These are phyloP conservation scores for Leptosomus discolor DNA, from an alignment of 2,113 vertebrate species.

Conservation along the genomic window DNA sequence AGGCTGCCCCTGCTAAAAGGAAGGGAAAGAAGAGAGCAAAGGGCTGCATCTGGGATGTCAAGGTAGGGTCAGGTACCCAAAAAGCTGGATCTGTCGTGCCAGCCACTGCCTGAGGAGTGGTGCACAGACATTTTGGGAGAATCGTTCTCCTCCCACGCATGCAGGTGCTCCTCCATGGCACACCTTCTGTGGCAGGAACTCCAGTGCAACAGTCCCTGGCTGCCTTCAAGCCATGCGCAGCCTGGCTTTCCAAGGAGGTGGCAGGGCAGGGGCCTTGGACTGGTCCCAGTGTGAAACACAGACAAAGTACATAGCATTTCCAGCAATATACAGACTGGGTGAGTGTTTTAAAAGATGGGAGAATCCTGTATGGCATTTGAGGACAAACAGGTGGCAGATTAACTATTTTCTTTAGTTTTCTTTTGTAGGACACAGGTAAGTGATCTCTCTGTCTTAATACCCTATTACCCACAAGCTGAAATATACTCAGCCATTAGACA, in stretches of 20 bases:
- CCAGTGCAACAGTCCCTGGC: accelerated
- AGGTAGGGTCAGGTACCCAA: not conserved
- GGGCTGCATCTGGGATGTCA: not conserved
- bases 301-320: not conserved
- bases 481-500: not conserved
- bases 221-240: not conserved
- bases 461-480: not conserved
- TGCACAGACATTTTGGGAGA: not conserved
- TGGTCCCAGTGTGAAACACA: not conserved
- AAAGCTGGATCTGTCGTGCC: not conserved
- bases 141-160: accelerated
- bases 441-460: constrained; percentile 10
- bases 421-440: constrained; percentile 22
- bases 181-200: accelerated
- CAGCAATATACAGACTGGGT: not conserved
- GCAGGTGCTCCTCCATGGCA: accelerated
- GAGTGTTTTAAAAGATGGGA: not conserved
- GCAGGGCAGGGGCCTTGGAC: not conserved
- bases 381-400: not conserved
- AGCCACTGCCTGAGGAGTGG: not conserved
- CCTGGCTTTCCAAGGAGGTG: not conserved
- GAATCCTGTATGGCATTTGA: not conserved
- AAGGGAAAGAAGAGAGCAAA: not conserved
- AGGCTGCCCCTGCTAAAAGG: not conserved
- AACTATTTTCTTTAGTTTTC: not conserved